These are phyloP conservation scores for Sardinella longiceps DNA, from an alignment of 2,797 vertebrate genomes.

Conservation along the genomic window DNA sequence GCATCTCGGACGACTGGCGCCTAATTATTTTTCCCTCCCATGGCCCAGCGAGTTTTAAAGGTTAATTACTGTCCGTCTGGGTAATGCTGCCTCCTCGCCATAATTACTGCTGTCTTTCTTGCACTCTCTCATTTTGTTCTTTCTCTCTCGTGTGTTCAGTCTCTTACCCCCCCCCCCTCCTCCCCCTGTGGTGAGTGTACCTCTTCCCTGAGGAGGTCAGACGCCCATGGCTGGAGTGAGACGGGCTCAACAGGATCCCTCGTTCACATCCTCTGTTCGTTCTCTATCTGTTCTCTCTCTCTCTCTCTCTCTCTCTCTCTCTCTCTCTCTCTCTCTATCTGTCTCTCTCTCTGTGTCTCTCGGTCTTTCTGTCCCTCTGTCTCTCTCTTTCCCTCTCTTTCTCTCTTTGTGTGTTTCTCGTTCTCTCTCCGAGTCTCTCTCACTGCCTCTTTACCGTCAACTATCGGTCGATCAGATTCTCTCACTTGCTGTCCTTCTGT, in stretches of 20 bases:
- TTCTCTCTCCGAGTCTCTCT: too few relatives aligned
- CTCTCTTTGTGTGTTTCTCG: too few relatives aligned
- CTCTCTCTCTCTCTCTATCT: background rate
- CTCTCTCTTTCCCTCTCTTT: background rate
- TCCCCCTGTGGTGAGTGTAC: background rate
- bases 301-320: background rate
- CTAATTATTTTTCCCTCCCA: constrained; percentile 74
- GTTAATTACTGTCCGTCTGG: constrained; percentile 77
- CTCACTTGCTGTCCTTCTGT: background rate
- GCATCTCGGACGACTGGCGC: constrained; percentile 57
- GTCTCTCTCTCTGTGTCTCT: background rate
- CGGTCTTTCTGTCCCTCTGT: background rate
- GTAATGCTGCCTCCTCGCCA: constrained; percentile 68
- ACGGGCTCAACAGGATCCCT: constrained; percentile 22
- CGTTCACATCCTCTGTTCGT: constrained; percentile 7
- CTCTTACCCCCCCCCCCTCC: background rate
- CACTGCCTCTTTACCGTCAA: too few relatives aligned
- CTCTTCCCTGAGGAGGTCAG: background rate
- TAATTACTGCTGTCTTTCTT: constrained; percentile 60
- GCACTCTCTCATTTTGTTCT: background rate
- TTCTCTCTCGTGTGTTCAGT: constrained; percentile 31
- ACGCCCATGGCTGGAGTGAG: constrained; percentile 32
- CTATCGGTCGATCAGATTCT: background rate
- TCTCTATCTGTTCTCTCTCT: constrained; percentile 23
- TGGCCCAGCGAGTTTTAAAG: constrained; percentile 74